Evolutionary conservation across 1,140 invertebrate species (phyloP), one percentile per base, ranked within the genome.

Genomic region (Trinorchestia longiramus): DNA sequence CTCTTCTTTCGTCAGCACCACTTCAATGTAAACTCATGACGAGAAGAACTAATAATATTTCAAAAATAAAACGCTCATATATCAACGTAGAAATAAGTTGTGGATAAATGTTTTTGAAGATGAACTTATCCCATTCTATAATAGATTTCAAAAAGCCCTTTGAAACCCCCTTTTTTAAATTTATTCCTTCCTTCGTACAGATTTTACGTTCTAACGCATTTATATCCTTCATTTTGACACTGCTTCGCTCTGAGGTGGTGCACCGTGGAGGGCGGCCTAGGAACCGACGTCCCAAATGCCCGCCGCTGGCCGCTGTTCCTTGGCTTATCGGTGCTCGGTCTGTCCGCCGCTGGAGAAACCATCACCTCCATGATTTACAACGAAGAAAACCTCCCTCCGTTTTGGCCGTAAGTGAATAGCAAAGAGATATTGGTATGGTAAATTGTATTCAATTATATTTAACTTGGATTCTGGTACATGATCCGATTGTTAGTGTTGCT

Each of bases 241-340:
- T n/a, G n/a, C n/a, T n/a, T n/a, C n/a, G n/a, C 28, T 11, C 3
- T 36, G 1, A 94, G 92, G 41, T 94, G 92, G 92, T 94, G 92
- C 43, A 44, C 0, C 0, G 92, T 47, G 43, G 92, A 94, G 44
- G 44, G 43, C 40, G 43, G 44, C 40, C 44, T 94, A 0, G 92
- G 43, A 8, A 45, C 6, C 43, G 92, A 45, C 11, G 40, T n/a
- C 41, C 3, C 92, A 19, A 11, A 17, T 11, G 92, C 43, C 44
- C 92, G 92, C 8, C 92, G 92, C 8, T 94, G 92, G 92, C 43
- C 92, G 92, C 92, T 94, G 8, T 94, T 94, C 44, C 0, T 40
- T 8, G 43, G 43, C 15, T 44, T 45, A 40, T 3, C 40, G 92
- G 6, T 94, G 43, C 43, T 94, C 6, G 43, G 43, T 0, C 92